Conservation (phyloP, 1,140 invertebrate genomes). For the Muscidifurax raptorellus region DNA sequence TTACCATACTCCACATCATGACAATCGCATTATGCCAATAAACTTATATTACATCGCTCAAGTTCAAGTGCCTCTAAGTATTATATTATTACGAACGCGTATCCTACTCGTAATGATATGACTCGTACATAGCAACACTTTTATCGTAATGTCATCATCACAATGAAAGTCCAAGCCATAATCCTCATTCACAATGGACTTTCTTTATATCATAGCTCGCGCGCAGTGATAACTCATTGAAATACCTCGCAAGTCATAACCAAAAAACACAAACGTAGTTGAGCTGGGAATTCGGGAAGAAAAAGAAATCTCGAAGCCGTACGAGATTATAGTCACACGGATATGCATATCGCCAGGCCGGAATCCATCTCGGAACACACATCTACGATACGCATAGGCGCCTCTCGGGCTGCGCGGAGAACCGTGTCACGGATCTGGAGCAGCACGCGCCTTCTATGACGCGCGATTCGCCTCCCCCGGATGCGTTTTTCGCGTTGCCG, state of each 20-base stretch:
- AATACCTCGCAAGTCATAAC: neutral
- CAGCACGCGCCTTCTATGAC: constrained; percentile 64
- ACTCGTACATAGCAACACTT: neutral
- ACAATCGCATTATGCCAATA: neutral
- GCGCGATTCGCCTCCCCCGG: constrained; percentile 52
- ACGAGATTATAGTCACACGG: constrained; percentile 10
- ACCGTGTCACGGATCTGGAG: constrained; percentile 75
- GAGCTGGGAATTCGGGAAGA: too few relatives aligned
- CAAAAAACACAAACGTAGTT: neutral
- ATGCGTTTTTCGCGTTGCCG: neutral
- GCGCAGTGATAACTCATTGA: neutral
- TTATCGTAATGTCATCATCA: neutral
- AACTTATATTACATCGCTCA: neutral
- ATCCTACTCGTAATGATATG: neutral
- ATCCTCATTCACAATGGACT: neutral
- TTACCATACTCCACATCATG: neutral
- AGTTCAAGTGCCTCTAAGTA: too few relatives aligned
- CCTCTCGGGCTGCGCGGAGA: constrained; percentile 62
- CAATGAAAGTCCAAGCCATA: neutral
- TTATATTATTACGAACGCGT: neutral
- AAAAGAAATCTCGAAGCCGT: neutral
- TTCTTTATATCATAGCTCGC: too few relatives aligned
- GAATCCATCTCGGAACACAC: constrained; percentile 56
- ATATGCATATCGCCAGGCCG: constrained; percentile 55
- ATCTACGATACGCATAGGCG: constrained; percentile 50